A percentile compares a stretch with the other conserved stretches of the same genome.
Conservation (phyloP, 2,113 vertebrate species). For the Pandion haliaetus region DNA sequence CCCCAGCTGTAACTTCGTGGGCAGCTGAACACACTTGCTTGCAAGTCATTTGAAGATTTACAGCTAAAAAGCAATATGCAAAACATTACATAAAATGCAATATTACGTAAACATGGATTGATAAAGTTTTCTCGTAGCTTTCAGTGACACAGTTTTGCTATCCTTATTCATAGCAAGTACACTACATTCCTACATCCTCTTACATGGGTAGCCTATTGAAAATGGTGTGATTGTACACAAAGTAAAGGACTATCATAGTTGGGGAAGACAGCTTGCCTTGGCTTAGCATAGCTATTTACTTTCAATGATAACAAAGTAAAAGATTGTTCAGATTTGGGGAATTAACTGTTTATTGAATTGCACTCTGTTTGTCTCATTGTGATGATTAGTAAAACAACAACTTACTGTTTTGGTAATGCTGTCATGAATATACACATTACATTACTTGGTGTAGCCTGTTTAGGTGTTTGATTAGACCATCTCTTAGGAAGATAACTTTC, state of each 20-base stretch:
- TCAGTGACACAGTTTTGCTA: neutral
- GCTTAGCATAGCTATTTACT: neutral
- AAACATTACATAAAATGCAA: neutral
- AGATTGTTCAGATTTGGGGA: neutral
- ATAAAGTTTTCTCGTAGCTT: neutral
- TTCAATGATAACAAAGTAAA: neutral
- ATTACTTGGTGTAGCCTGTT: neutral
- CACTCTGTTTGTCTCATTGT: neutral
- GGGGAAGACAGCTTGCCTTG: neutral
- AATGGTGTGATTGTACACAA: neutral
- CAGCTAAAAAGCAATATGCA: neutral
- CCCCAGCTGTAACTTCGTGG: neutral
- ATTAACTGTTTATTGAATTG: neutral
- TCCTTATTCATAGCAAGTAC: neutral
- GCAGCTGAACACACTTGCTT: neutral
- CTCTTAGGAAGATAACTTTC: neutral
- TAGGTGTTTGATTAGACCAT: neutral
- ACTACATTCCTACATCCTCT: neutral
- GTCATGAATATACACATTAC: neutral
- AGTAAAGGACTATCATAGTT: neutral
- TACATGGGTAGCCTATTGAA: too few species aligned
- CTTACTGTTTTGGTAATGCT: neutral
- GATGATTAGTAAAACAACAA: neutral
- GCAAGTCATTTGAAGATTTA: neutral
- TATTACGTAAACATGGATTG: neutral